A percentile compares a stretch with the other conserved stretches of the same genome.
phyloP scores from a whole-genome alignment of 2,113 vertebrate genomes.

The Aegypius monachus region DNA sequence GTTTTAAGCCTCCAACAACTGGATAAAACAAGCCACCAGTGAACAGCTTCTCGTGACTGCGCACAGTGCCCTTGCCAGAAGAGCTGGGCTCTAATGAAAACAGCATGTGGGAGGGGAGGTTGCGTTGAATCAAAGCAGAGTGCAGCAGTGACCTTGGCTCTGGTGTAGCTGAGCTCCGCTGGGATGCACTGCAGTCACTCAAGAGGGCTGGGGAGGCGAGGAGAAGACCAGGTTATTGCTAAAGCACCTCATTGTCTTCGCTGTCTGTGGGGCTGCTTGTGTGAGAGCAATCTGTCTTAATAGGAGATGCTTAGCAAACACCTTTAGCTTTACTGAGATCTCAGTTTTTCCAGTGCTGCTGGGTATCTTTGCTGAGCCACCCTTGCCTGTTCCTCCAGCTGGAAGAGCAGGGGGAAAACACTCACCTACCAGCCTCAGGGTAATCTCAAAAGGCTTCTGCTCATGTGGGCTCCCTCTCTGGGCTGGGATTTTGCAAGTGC shows the following conservation, averaged over 20 bases:
- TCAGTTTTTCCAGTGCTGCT: background rate
- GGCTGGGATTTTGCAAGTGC: background rate
- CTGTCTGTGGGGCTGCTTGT: background rate
- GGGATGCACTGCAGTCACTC: background rate
- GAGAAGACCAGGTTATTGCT: background rate
- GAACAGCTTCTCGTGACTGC: conserved; percentile 35
- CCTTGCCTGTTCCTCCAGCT: background rate
- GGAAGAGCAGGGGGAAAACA: background rate
- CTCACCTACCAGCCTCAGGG: background rate
- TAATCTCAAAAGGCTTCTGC: background rate
- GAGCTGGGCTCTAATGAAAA: conserved; percentile 20
- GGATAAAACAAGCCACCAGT: conserved; percentile 36
- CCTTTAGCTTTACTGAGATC: background rate
- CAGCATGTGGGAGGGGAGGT: conserved; percentile 3
- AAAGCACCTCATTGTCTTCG: background rate
- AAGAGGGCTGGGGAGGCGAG: background rate
- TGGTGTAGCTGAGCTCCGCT: background rate
- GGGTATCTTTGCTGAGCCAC: background rate
- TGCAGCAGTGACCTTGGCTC: background rate
- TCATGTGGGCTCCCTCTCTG: background rate
- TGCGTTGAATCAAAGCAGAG: background rate
- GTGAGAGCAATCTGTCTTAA: background rate
- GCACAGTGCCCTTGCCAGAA: conserved; percentile 35
- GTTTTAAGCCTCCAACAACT: conserved; percentile 17
- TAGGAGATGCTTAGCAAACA: background rate